Base-by-base conservation (phyloP, 2,113 vertebrate genomes). In the Prolemur simus region DNA sequence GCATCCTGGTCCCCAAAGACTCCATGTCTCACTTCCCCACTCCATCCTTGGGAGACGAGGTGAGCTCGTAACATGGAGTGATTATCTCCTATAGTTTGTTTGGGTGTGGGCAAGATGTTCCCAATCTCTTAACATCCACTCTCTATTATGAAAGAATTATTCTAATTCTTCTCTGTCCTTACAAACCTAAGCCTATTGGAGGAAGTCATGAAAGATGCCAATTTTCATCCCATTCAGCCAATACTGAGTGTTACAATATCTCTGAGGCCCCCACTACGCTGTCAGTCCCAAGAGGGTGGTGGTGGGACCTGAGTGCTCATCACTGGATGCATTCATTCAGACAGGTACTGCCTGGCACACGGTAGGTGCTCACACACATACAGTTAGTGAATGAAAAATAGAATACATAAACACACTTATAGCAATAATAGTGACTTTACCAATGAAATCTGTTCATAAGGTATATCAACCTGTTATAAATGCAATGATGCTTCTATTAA, bases 201-300 rank as follows among this genome's bases (percentile, higher is more conserved):
- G 27, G 39, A 85, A 96, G 85, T 88, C n/a, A 88, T 80, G n/a
- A 76, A 89, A 69, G 71, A 91, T 37, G 34, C 39, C 45, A 71
- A 25, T 92, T 73, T 84, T 96, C 56, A 89, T 29, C 56, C 32
- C 42, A 47, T 68, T 73, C 25, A 64, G 89, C 42, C 56, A 88
- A 60, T 37, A 68, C 2, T n/a, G 63, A 92, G 20, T 3, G 0
- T 20, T 63, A 15, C 1, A 7, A 3, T 68, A 69, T 77, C 58
- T 66, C 2, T 87, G 39, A 47, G 45, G 20, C 5, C 42, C 37
- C 92, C 39, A 21, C 1, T 34, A 63, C 29, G 15, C 39, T 69
- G 10, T 21, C 12, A 47, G 52, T 32, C 37, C 39, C 37, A 63
- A 68, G 25, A 20, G 18, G 64, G 56, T 13, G 76, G 63, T 23